phyloP scores from a whole-genome alignment of 1,140 invertebrate species.

The Aphaenogaster rudis region DNA sequence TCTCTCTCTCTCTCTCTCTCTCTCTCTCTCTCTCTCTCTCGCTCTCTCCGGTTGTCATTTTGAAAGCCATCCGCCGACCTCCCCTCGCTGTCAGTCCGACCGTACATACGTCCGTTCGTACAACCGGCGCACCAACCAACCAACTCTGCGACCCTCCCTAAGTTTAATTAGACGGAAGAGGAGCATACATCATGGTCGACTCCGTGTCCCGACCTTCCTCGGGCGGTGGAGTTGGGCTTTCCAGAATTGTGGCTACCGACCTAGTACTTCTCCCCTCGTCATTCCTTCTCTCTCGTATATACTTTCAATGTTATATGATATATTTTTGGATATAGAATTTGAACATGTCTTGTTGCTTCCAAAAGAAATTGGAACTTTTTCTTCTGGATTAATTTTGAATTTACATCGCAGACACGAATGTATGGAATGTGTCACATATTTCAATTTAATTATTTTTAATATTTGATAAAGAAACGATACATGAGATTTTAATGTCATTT shows the following conservation, averaged over 20 bases:
- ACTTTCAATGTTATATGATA: constrained; percentile 49
- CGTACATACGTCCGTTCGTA: constrained; percentile 71
- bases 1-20: constrained; percentile 25
- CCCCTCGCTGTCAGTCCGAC: constrained; percentile 71
- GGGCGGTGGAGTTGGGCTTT: constrained; percentile 71
- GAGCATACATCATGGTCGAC: constrained; percentile 79
- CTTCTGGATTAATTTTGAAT: neutral
- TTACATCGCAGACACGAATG: neutral
- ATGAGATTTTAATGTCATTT: neutral
- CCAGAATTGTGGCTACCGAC: constrained; percentile 75
- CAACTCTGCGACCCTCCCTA: constrained; percentile 76
- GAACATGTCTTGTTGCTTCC: neutral
- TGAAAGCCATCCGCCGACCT: constrained; percentile 75
- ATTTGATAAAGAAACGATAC: neutral
- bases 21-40: constrained; percentile 37
- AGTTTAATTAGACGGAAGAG: constrained; percentile 83
- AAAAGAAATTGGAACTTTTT: constrained; percentile 5
- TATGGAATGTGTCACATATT: neutral
- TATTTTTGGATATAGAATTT: neutral
- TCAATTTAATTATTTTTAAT: neutral
- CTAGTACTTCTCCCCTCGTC: constrained; percentile 55
- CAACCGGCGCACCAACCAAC: constrained; percentile 67
- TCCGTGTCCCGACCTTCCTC: constrained; percentile 76
- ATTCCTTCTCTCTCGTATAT: constrained; percentile 48
- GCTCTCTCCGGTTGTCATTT: constrained; percentile 76